Evolutionary conservation across 2,888 invertebrate species (phyloP).

Genomic region (Metopia argyrocephala): DNA sequence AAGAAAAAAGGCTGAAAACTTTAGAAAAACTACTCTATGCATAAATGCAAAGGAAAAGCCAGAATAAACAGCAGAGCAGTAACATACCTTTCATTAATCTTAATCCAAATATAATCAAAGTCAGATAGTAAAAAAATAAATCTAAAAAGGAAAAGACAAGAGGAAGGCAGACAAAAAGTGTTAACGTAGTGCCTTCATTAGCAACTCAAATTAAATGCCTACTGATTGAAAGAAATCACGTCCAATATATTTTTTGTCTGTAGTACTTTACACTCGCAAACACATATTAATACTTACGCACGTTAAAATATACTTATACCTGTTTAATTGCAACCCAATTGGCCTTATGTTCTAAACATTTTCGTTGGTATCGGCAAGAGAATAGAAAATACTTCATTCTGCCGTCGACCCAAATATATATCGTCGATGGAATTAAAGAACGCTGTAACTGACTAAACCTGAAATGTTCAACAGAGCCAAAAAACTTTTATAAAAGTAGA

Average conservation of each 20-base stretch:
- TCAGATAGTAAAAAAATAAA: background rate
- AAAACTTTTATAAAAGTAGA: too few species aligned
- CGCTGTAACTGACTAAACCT: too few species aligned
- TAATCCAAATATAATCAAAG: slow-evolving; percentile 59
- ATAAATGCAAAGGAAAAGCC: too few species aligned
- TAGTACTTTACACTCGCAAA: slow-evolving; percentile 8
- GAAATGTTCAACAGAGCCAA: too few species aligned
- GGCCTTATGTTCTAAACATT: too few species aligned
- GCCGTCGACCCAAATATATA: too few species aligned
- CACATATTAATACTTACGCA: background rate
- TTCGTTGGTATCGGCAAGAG: too few species aligned
- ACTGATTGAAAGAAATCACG: slow-evolving; percentile 63
- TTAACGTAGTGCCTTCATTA: slow-evolving; percentile 59
- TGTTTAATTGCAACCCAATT: background rate
- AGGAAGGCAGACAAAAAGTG: slow-evolving; percentile 35
- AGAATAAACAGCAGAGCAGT: slow-evolving; percentile 12
- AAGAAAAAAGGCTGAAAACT: background rate
- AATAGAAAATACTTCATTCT: too few species aligned
- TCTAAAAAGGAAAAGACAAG: slow-evolving; percentile 3
- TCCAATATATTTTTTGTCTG: slow-evolving; percentile 37
- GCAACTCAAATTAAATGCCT: slow-evolving; percentile 52
- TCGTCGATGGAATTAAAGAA: too few species aligned
- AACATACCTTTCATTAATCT: slow-evolving; percentile 58
- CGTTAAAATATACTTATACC: background rate
- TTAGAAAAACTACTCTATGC: background rate